Conservation (phyloP, 2,113 vertebrate genomes). For the Empidonax traillii region DNA sequence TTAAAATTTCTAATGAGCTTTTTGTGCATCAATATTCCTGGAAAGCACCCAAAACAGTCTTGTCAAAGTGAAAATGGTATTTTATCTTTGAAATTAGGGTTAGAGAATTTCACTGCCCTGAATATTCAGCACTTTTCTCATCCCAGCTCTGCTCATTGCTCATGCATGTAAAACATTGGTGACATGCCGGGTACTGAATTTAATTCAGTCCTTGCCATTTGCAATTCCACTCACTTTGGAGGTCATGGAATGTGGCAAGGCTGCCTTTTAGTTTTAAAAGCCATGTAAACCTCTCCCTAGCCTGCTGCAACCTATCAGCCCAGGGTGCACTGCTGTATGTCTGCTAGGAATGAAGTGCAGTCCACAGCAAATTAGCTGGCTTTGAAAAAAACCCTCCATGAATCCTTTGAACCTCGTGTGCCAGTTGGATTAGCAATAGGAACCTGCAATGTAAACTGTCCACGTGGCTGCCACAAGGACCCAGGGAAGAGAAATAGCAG, state of each 20-base stretch:
- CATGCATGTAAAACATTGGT: constrained; percentile 47
- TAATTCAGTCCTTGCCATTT: constrained; percentile 45
- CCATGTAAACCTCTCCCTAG: background rate
- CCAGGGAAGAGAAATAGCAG: background rate
- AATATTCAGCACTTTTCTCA: constrained; percentile 57
- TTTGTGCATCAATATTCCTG: constrained; percentile 26
- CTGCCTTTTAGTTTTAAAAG: constrained; percentile 52
- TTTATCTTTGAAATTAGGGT: constrained; percentile 60
- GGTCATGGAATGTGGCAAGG: constrained; percentile 23
- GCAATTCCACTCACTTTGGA: constrained; percentile 49
- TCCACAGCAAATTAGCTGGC: background rate
- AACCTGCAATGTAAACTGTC: background rate
- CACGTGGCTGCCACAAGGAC: background rate
- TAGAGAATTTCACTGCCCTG: constrained; percentile 45
- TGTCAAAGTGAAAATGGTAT: constrained; percentile 40
- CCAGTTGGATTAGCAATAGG: background rate
- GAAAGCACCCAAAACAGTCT: constrained; percentile 28
- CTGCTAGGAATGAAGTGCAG: background rate
- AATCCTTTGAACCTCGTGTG: background rate
- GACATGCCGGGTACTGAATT: constrained; percentile 42
- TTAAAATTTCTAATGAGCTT: constrained; percentile 35
- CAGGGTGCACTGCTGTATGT: background rate
- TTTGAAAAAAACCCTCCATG: background rate
- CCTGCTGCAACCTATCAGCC: background rate
- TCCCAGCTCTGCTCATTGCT: constrained; percentile 47